phyloP scores from a whole-genome alignment of 2,113 vertebrate genomes.

The Myotis yumanensis region DNA sequence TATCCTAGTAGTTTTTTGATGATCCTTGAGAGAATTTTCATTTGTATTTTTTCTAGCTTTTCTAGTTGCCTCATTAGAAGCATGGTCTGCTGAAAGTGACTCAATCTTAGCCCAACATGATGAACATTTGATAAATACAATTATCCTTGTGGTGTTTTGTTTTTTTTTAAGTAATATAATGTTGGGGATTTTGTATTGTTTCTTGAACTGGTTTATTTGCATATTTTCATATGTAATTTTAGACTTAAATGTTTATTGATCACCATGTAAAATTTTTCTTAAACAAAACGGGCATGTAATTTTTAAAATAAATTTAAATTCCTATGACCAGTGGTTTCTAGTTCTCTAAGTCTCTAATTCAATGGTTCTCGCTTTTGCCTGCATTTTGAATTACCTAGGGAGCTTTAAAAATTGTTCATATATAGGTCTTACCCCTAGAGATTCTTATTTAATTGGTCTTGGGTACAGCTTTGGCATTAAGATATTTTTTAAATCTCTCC shows the following conservation, averaged over 20 bases:
- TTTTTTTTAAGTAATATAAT: not conserved
- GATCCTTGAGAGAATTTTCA: not conserved
- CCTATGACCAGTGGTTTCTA: not conserved
- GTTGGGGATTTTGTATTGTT: not conserved
- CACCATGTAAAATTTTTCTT: not conserved
- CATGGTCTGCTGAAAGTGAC: not conserved
- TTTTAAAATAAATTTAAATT: not conserved
- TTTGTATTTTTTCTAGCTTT: not conserved
- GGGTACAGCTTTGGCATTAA: not conserved
- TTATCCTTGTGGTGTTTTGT: no score
- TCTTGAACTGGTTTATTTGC: not conserved
- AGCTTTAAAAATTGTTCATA: conserved; percentile 10
- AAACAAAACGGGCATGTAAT: not conserved
- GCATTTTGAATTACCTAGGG: not conserved
- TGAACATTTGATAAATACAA: not conserved
- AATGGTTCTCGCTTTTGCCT: not conserved
- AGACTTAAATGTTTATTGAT: not conserved
- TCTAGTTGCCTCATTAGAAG: not conserved
- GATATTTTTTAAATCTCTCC: not conserved
- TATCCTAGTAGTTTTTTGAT: not conserved
- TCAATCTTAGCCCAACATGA: not conserved
- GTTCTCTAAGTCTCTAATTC: not conserved
- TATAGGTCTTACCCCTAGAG: not conserved
- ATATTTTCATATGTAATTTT: conserved; percentile 14
- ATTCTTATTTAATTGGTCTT: conserved; percentile 22